Percentiles rank a stretch among this genome's conserved stretches.
Evolutionary conservation across 2,113 vertebrate species (phyloP).

Genomic region (Microcebus lehilahytsara): DNA sequence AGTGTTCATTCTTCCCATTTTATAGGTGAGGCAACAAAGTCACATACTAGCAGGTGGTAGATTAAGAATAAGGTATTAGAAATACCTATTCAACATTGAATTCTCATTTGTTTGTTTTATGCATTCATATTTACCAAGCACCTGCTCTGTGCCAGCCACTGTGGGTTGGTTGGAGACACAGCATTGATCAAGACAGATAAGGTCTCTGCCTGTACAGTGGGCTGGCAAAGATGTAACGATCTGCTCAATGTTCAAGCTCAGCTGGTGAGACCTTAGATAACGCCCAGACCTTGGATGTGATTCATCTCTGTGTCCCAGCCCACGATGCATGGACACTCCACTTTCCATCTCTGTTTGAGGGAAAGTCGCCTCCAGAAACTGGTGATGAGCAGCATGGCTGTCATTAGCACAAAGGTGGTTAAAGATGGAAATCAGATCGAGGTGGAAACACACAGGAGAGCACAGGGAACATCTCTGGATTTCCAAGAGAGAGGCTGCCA

Average conservation of each 20-base stretch:
- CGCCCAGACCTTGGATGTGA: background rate
- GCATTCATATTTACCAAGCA: background rate
- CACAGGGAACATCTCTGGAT: constrained; percentile 63
- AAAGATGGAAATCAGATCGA: background rate
- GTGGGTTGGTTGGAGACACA: background rate
- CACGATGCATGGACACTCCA: background rate
- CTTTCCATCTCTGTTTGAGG: background rate
- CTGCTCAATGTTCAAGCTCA: background rate
- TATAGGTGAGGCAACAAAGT: background rate
- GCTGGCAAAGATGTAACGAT: background rate
- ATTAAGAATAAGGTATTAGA: background rate
- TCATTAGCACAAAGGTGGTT: background rate
- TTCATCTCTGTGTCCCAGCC: background rate
- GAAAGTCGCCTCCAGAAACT: background rate
- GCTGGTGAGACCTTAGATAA: no score
- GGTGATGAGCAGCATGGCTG: background rate
- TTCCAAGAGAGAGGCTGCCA: constrained; percentile 71
- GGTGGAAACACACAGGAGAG: background rate
- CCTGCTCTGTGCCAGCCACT: background rate
- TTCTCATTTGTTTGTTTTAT: background rate
- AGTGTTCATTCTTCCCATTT: background rate
- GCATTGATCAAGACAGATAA: background rate
- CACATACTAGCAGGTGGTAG: background rate
- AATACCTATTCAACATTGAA: background rate
- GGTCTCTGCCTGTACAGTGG: background rate